Evolutionary conservation across 2,888 invertebrate genomes (phyloP).

Genomic region (Tromatobia lineatoria): DNA sequence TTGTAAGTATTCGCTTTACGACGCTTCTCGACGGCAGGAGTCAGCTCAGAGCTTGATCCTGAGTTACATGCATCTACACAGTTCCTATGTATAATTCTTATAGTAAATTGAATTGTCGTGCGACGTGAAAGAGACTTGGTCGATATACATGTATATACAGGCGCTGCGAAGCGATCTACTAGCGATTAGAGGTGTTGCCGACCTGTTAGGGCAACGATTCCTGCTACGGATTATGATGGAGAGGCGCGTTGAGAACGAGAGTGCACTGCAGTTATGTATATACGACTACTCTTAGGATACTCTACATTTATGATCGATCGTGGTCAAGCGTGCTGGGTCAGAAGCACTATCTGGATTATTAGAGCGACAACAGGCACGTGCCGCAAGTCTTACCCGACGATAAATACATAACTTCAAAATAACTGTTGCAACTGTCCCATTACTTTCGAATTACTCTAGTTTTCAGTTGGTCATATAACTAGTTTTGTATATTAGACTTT

Average conservation of each 20-base stretch:
- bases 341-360: constrained; percentile 72
- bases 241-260: constrained; percentile 48
- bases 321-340: constrained; percentile 78
- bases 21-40: constrained; percentile 7
- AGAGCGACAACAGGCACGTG: constrained; percentile 46
- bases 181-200: constrained; percentile 58
- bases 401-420: constrained; percentile 13
- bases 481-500: no score
- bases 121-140: constrained; percentile 25
- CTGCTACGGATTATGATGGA: constrained; percentile 57
- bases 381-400: constrained; percentile 8
- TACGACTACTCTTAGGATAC: constrained; percentile 12
- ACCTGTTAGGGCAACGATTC: constrained; percentile 53
- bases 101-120: constrained; percentile 56
- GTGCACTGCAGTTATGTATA: not conserved
- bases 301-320: constrained; percentile 79
- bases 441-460: no score
- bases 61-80: constrained; percentile 34
- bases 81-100: not conserved
- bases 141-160: not conserved
- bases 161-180: constrained; percentile 21
- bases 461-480: no score
- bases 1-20: constrained; percentile 16
- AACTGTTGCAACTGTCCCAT: no score
- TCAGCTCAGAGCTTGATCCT: constrained; percentile 14